phyloP scores from a whole-genome alignment of 2,113 vertebrate species.

The Columba janthina region DNA sequence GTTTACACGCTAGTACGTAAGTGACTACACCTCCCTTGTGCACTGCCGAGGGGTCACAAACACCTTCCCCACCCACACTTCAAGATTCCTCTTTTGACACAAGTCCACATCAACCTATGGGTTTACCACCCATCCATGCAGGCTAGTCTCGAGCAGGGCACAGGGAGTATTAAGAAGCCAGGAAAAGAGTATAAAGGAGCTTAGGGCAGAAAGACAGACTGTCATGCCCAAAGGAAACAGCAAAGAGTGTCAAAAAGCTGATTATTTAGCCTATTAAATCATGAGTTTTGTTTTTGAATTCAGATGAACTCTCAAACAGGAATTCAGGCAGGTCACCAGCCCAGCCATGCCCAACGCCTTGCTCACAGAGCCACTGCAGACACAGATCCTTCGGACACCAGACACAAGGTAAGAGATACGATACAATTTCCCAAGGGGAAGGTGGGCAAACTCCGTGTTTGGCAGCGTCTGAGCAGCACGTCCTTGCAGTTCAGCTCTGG shows the following conservation, averaged over 20 bases:
- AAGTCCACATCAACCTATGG: not conserved
- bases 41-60: fast-evolving
- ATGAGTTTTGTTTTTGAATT: not conserved
- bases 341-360: not conserved
- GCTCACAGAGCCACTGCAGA: too few species aligned
- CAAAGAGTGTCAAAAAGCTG: not conserved
- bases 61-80: not conserved
- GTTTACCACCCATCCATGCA: not conserved
- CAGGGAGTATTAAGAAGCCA: not conserved
- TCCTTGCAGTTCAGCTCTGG: not conserved
- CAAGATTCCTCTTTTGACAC: not conserved
- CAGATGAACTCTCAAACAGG: not conserved
- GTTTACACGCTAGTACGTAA: not conserved
- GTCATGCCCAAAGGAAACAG: not conserved
- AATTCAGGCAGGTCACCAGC: not conserved
- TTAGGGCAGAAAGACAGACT: not conserved
- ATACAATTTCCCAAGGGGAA: not conserved
- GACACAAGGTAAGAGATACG: not conserved
- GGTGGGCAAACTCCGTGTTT: fast-evolving
- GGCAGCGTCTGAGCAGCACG: not conserved
- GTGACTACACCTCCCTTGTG: not conserved
- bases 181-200: not conserved
- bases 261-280: not conserved
- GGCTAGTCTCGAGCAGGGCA: not conserved
- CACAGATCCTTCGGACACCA: not conserved